phyloP scores from a whole-genome alignment of 2,113 vertebrate species.

The Bufo bufo region DNA sequence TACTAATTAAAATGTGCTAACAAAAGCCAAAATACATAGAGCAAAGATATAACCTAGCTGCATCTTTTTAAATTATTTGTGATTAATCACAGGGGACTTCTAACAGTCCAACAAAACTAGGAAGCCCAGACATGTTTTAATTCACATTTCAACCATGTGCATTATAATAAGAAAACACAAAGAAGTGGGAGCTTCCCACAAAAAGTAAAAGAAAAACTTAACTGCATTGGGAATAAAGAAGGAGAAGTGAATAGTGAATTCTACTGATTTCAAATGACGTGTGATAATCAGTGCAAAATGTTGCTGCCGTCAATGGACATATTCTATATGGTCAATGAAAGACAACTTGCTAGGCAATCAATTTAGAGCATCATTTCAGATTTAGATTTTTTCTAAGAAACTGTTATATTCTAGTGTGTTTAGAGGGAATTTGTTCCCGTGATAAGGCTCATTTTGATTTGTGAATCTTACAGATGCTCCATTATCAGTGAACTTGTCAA shows the following conservation, averaged over 20 bases:
- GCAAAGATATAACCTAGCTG: constrained; percentile 81
- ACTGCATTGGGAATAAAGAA: neutral
- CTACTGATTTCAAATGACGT: neutral
- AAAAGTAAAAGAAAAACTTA: neutral
- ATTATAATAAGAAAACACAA: constrained; percentile 38
- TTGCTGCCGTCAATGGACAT: neutral
- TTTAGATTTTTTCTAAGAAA: neutral
- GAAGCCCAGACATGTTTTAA: constrained; percentile 43
- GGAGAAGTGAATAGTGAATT: neutral
- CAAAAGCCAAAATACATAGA: constrained; percentile 87
- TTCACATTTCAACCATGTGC: constrained; percentile 37
- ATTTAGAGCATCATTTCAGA: too few species aligned
- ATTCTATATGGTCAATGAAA: neutral
- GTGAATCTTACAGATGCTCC: neutral
- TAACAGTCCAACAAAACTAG: constrained; percentile 36
- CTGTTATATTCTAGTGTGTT: neutral
- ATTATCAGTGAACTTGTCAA: neutral
- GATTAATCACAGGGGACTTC: constrained; percentile 77
- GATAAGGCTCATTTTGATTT: neutral
- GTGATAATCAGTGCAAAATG: neutral
- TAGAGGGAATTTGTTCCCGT: neutral
- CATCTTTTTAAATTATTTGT: constrained; percentile 79
- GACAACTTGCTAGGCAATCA: neutral
- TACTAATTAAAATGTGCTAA: constrained; percentile 87
- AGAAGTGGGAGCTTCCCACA: neutral